Percentiles rank a stretch among this genome's conserved stretches.
These are phyloP conservation scores for cat (Felis catus) DNA, from an alignment of 2,113 vertebrate species.

Conservation along the genomic window F.catus_Fca126_mat1.0 CM031411.1:16750501-16751000, in stretches of 20 bases:
- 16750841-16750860: not conserved
- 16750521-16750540: not conserved
- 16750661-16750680: constrained; percentile 28
- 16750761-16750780: not conserved
- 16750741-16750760: not conserved
- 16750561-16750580: not conserved
- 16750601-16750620: not conserved
- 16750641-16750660: not conserved
- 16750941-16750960: not conserved
- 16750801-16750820: constrained; percentile 24
- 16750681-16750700: not conserved
- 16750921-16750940: constrained; percentile 29
- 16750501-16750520: not conserved
- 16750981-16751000: constrained; percentile 1
- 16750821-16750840: not conserved
- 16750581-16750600: constrained; percentile 1
- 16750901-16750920: not conserved
- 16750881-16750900: not conserved
- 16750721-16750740: constrained; percentile 16
- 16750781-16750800: not conserved
- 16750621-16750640: not conserved
- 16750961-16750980: not conserved
- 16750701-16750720: constrained; percentile 37
- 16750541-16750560: not conserved
- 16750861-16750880: not conserved